These are phyloP conservation scores for Microtus ochrogaster DNA, from an alignment of 2,113 vertebrate species.

Conservation along the genomic window DNA sequence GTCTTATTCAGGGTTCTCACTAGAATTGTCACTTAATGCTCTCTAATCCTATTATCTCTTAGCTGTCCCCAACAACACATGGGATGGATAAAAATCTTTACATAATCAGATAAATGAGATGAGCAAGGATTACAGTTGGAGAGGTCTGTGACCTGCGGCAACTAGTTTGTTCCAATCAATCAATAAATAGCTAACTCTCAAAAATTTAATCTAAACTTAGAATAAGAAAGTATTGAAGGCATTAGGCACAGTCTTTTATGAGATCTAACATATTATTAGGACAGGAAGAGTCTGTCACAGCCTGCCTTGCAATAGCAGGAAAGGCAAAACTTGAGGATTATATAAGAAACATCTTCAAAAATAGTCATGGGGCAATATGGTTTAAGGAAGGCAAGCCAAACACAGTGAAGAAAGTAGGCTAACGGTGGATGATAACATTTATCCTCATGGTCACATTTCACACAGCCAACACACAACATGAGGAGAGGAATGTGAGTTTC, in stretches of 20 bases:
- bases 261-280: not conserved
- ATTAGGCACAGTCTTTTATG: slow-evolving; percentile 33
- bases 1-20: slow-evolving; percentile 78
- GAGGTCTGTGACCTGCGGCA: slow-evolving; percentile 39
- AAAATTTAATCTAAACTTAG: slow-evolving; percentile 38
- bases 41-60: slow-evolving; percentile 78
- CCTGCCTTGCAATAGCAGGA: not conserved
- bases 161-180: slow-evolving; percentile 56
- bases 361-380: not conserved
- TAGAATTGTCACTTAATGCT: slow-evolving; percentile 81
- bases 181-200: slow-evolving; percentile 53
- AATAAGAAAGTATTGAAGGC: slow-evolving; percentile 42
- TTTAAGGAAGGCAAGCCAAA: not conserved
- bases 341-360: slow-evolving; percentile 1
- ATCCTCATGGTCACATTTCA: not conserved
- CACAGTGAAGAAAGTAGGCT: not conserved
- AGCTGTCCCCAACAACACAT: slow-evolving; percentile 68
- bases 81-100: slow-evolving; percentile 23
- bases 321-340: slow-evolving; percentile 32
- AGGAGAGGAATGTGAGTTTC: not conserved
- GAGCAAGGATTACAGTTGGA: slow-evolving; percentile 53
- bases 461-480: not conserved
- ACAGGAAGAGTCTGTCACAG: not conserved
- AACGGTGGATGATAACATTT: not conserved
- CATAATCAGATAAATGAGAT: slow-evolving; percentile 68